Percentiles rank a stretch among this genome's conserved stretches.
These are phyloP conservation scores for Mormyrus hasselquistii DNA, from an alignment of 2,797 vertebrate species.

Conservation along the genomic window DNA sequence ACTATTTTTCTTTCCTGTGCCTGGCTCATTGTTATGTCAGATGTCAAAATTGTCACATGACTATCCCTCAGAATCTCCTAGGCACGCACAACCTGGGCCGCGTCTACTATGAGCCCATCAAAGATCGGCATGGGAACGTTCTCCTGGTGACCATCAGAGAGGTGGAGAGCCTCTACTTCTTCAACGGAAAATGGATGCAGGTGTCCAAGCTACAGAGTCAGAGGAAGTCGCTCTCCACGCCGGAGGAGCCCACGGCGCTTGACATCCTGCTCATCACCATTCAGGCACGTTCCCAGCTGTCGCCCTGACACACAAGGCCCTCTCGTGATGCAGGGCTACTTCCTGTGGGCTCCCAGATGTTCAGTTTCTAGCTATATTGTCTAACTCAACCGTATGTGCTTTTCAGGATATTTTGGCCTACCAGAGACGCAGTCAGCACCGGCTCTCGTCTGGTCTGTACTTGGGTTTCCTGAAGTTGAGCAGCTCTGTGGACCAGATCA, in stretches of 20 bases:
- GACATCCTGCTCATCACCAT: constrained; percentile 95
- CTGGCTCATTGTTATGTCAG: background rate
- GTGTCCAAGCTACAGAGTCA: constrained; percentile 94
- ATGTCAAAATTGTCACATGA: constrained; percentile 25
- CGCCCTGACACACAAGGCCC: background rate
- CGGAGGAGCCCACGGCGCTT: constrained; percentile 90
- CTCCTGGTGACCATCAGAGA: constrained; percentile 86
- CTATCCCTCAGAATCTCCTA: constrained; percentile 78
- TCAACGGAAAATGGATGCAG: constrained; percentile 91
- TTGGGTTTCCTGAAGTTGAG: constrained; percentile 93
- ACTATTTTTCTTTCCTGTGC: background rate
- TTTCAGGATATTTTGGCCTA: constrained; percentile 83
- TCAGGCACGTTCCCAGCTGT: constrained; percentile 63
- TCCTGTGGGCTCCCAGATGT: background rate
- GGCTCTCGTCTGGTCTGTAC: constrained; percentile 81
- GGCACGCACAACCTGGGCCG: constrained; percentile 91
- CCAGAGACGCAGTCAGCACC: constrained; percentile 79
- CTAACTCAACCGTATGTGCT: background rate
- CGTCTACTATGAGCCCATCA: constrained; percentile 92
- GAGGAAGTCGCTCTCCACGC: constrained; percentile 94
- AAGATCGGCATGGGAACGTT: constrained; percentile 91
- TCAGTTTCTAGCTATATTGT: background rate
- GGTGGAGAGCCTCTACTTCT: constrained; percentile 80
- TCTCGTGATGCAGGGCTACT: background rate
- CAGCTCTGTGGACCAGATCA: constrained; percentile 97